These are phyloP conservation scores for Poeciliopsis paucimaculata DNA, from an alignment of 2,797 vertebrate genomes.

Conservation along the genomic window DNA sequence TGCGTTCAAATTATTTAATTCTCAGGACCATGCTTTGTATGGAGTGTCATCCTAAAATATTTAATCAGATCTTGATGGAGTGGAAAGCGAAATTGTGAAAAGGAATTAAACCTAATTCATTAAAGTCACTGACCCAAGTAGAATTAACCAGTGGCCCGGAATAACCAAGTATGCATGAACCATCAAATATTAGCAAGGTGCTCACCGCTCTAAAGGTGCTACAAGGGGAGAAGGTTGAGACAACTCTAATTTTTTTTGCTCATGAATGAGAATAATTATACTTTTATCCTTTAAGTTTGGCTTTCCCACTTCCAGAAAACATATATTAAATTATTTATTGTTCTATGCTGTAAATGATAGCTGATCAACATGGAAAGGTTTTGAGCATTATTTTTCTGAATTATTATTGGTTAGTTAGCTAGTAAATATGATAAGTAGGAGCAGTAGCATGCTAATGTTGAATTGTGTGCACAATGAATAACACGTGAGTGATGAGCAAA, in stretches of 20 bases:
- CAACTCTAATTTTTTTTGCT: slow-evolving; percentile 35
- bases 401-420: slow-evolving; percentile 11
- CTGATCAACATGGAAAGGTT: background rate
- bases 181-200: slow-evolving; percentile 71
- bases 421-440: background rate
- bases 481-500: slow-evolving; percentile 5
- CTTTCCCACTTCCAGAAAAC: slow-evolving; percentile 28
- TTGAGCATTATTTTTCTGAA: background rate
- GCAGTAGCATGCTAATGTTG: background rate
- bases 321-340: background rate
- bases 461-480: background rate
- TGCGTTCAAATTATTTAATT: slow-evolving; percentile 51
- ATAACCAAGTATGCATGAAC: slow-evolving; percentile 68
- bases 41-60: slow-evolving; percentile 57
- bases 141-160: slow-evolving; percentile 70
- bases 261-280: slow-evolving; percentile 47
- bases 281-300: slow-evolving; percentile 32
- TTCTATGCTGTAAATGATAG: background rate
- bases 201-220: slow-evolving; percentile 46
- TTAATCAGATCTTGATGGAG: slow-evolving; percentile 64
- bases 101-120: slow-evolving; percentile 70
- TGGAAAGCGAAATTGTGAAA: slow-evolving; percentile 38
- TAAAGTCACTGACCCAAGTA: slow-evolving; percentile 75
- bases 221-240: slow-evolving; percentile 47
- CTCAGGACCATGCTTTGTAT: slow-evolving; percentile 39